Evolutionary conservation across 35 echinoderm and acorn worm genomes (phyloP).

Genomic region (Eucidaris tribuloides): DNA sequence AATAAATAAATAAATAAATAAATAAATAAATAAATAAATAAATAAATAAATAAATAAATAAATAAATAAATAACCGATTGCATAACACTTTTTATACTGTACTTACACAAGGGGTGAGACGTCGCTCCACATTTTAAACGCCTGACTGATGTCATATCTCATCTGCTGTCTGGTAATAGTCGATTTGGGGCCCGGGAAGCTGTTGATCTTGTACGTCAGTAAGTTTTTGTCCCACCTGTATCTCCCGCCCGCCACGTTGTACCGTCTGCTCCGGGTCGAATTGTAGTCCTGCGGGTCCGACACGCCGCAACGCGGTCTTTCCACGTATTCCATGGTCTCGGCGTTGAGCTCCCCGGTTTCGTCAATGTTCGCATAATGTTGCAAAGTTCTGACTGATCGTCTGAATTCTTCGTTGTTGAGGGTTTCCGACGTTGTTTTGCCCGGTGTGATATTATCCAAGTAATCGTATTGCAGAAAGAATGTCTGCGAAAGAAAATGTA

Average conservation of each 20-base stretch:
- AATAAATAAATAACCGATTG: no score
- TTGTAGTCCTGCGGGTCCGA: no score
- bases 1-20: no score
- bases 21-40: no score
- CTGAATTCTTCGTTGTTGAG: background rate
- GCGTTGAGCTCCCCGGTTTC: constrained; percentile 18
- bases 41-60: no score
- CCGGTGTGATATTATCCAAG: background rate
- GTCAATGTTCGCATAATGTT: constrained; percentile 25
- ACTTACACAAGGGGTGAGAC: constrained; percentile 71
- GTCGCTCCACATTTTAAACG: constrained; percentile 87
- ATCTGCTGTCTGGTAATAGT: constrained; percentile 46
- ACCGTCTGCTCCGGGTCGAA: constrained; percentile 2
- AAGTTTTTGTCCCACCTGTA: constrained; percentile 46
- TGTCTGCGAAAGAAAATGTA: no score
- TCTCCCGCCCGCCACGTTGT: constrained; percentile 17
- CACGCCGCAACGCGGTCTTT: constrained; percentile 33
- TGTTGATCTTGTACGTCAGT: constrained; percentile 54
- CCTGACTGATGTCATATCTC: constrained; percentile 24
- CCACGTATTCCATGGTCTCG: constrained; percentile 5
- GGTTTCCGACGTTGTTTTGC: background rate
- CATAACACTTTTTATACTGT: no score
- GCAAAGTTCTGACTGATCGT: constrained; percentile 22
- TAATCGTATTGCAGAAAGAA: no score
- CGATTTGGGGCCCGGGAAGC: constrained; percentile 23